Conservation (phyloP, 2,797 vertebrate genomes). For the Melopsittacus undulatus region DNA sequence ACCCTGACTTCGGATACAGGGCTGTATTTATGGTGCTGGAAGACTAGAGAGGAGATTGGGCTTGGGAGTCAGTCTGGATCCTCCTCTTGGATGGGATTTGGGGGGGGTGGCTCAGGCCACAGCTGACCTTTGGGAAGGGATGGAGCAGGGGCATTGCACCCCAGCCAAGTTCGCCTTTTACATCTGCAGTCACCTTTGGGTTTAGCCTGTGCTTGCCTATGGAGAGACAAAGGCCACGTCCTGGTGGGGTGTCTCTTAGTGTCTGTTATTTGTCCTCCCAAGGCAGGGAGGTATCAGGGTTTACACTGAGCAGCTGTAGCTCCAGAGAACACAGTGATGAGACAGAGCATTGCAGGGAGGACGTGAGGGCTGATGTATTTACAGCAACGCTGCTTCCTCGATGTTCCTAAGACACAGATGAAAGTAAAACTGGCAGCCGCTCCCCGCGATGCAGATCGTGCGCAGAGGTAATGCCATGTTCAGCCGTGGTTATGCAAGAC, state of each 20-base stretch:
- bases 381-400: not conserved
- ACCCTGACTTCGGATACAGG: not conserved
- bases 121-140: not conserved
- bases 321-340: not conserved
- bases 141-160: not conserved
- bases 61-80: not conserved
- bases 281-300: not conserved
- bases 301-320: not conserved
- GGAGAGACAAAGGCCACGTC: not conserved
- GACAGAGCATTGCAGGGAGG: not conserved
- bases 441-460: not conserved
- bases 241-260: fast-evolving
- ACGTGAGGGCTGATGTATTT: not conserved
- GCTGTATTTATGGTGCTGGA: not conserved
- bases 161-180: not conserved
- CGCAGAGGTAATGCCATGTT: not conserved
- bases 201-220: not conserved
- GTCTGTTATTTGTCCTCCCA: not conserved
- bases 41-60: not conserved
- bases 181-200: not conserved
- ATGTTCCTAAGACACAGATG: not conserved
- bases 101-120: fast-evolving
- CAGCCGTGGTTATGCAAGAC: not conserved
- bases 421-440: not conserved
- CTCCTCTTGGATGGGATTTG: not conserved